Base-by-base conservation (phyloP, 2,113 vertebrate genomes). In the Pterocles burchelli region DNA sequence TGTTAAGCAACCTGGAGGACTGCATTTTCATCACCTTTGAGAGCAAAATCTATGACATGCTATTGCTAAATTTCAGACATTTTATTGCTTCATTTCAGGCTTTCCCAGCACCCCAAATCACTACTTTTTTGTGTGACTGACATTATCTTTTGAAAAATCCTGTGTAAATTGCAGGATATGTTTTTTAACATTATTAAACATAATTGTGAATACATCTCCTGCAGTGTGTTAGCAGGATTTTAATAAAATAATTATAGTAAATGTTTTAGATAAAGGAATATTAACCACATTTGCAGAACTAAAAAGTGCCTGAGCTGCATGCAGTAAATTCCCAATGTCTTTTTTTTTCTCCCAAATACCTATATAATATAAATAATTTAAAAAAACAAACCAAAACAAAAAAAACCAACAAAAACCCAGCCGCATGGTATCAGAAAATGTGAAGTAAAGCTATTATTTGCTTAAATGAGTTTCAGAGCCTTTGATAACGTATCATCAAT, bases 401-500 rank as follows among this genome's bases (percentile, higher is more conserved):
- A 61, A 46, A 13, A 17, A 7, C 4, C 18, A 71, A 48, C 15
- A 61, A 65, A 74, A 77, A 43, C 0, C 11, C 59, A 81, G 14
- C 12, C 7, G 4, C 1, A 1, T 45, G 3, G 9, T 73, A 75
- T 67, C 67, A 72, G 66, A 71, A 78, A 96, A 89, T 43, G 46
- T 9, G 46, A 78, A 94, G 28, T 45, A 93, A 97, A 97, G 54
- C 72, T 93, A 87, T 96, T 95, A 93, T 95, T 96, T 95, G 88
- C 84, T 90, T 94, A 97, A 97, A 95, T 71, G 93, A 89, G 54
- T 95, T 94, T 85, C 62, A 73, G 72, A 92, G 62, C 36, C 94
- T 94, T 82, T 29, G 63, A 82, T 93, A 95, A 97, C 97, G 96
- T 97, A 81, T 97, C 95, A 94, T 97, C 85, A 97, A 89, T 97